A percentile compares a stretch with the other conserved stretches of the same genome.
These are phyloP conservation scores for Agrenia bidenticulata DNA, from an alignment of 2,888 invertebrate genomes.

Conservation along the genomic window DNA sequence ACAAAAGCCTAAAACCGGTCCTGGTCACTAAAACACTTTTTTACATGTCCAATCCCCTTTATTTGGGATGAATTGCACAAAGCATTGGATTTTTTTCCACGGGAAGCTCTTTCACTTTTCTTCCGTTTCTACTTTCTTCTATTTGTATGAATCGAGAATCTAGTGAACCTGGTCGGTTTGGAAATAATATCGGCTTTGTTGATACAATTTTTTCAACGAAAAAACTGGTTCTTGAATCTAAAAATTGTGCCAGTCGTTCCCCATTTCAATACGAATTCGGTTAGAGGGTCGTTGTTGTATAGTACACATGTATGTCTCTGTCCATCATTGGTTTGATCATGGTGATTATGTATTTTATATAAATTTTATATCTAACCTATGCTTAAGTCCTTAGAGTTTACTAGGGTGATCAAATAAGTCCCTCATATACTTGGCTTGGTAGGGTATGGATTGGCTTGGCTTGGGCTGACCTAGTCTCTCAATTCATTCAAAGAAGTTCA, in stretches of 20 bases:
- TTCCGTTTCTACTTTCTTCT: conserved; percentile 18
- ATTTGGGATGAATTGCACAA: background rate
- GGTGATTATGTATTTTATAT: background rate
- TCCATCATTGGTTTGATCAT: conserved; percentile 6
- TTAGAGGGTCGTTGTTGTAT: background rate
- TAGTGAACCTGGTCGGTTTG: background rate
- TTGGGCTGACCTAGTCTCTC: conserved; percentile 13
- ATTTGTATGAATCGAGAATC: background rate
- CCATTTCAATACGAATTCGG: conserved; percentile 11
- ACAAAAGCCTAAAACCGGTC: conserved; percentile 41
- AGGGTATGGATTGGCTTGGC: background rate
- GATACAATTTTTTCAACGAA: conserved; percentile 31
- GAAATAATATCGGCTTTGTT: conserved; percentile 7
- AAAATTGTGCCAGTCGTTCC: conserved; percentile 20
- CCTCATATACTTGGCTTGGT: conserved; percentile 1
- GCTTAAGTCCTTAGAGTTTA: too few relatives aligned
- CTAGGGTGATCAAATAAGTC: background rate
- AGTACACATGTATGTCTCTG: background rate
- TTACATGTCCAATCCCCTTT: background rate
- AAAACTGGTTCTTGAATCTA: conserved; percentile 39
- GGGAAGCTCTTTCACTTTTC: conserved; percentile 7
- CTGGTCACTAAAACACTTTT: conserved; percentile 26
- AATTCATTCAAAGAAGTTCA: conserved; percentile 16
- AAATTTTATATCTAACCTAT: too few relatives aligned
- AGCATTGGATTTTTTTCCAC: background rate